These are phyloP conservation scores for Liolophura sinensis DNA, from an alignment of 1,140 invertebrate genomes.

Conservation along the genomic window DNA sequence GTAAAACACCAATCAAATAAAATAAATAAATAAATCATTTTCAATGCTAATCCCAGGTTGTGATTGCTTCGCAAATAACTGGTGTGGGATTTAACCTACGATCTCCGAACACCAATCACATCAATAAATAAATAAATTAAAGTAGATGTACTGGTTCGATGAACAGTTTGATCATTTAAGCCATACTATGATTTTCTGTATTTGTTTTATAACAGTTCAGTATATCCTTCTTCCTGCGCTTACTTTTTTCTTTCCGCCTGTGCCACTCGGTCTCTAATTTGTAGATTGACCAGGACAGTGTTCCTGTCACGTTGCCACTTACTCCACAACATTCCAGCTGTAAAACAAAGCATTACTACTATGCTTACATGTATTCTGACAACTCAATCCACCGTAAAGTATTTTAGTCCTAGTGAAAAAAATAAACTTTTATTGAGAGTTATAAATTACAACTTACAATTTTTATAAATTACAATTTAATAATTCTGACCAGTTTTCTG, in stretches of 20 bases:
- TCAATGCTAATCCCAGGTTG: too few relatives aligned
- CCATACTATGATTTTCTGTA: too few relatives aligned
- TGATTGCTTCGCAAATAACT: too few relatives aligned
- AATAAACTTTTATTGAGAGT: too few relatives aligned
- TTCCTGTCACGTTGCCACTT: slow-evolving; percentile 28
- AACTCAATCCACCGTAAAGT: not conserved
- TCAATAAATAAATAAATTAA: not conserved
- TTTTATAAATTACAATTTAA: too few relatives aligned
- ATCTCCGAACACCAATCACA: not conserved
- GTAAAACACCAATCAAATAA: too few relatives aligned
- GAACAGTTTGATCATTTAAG: too few relatives aligned
- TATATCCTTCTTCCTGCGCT: slow-evolving; percentile 5
- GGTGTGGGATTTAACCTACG: slow-evolving; percentile 1
- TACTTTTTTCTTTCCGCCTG: slow-evolving; percentile 18
- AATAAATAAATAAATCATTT: too few relatives aligned
- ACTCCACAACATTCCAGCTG: slow-evolving; percentile 51
- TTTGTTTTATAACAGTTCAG: too few relatives aligned
- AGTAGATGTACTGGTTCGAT: slow-evolving; percentile 2
- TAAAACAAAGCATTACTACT: slow-evolving; percentile 4
- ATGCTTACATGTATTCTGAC: not conserved
- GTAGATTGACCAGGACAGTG: slow-evolving; percentile 39
- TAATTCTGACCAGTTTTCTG: too few relatives aligned
- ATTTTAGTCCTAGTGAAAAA: too few relatives aligned
- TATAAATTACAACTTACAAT: too few relatives aligned
- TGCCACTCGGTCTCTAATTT: slow-evolving; percentile 31